Conservation (phyloP, 2,113 vertebrate species). For the Fukomys damarensis region DNA sequence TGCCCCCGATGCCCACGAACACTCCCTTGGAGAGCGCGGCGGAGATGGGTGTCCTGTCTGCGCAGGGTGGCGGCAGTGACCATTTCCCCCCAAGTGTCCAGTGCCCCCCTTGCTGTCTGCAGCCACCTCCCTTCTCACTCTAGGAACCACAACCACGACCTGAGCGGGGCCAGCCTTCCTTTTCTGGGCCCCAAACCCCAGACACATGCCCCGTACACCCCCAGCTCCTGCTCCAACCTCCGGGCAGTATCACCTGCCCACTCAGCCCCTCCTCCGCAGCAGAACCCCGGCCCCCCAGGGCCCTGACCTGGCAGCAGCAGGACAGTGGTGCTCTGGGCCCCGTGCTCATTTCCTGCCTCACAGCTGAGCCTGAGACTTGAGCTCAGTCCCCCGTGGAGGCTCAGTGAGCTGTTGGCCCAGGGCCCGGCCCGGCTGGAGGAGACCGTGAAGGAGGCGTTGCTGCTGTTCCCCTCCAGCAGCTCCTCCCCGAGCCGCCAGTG, state of each 20-base stretch:
- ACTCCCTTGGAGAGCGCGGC: neutral
- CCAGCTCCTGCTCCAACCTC: neutral
- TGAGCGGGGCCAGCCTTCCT: neutral
- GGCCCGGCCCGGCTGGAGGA: neutral
- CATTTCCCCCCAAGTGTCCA: neutral
- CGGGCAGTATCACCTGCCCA: neutral
- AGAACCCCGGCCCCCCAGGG: rapidly evolving
- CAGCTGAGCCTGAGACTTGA: neutral
- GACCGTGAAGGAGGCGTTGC: neutral
- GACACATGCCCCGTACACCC: neutral
- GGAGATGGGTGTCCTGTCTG: neutral
- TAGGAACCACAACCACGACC: neutral
- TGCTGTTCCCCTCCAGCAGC: neutral
- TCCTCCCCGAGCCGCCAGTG: constrained; percentile 23
- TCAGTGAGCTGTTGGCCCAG: constrained; percentile 69
- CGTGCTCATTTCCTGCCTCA: neutral
- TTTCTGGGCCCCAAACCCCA: neutral
- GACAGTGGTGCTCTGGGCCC: neutral
- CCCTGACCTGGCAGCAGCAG: constrained; percentile 57
- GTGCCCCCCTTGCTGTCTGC: neutral
- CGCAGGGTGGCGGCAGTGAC: neutral
- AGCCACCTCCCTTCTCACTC: neutral
- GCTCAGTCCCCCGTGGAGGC: neutral
- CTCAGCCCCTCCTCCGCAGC: neutral
- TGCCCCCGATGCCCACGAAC: constrained; percentile 15